Evolutionary conservation across 2,113 vertebrate species (phyloP), one percentile per base, ranked within the genome.

Genomic region (Deroptyus accipitrinus): DNA sequence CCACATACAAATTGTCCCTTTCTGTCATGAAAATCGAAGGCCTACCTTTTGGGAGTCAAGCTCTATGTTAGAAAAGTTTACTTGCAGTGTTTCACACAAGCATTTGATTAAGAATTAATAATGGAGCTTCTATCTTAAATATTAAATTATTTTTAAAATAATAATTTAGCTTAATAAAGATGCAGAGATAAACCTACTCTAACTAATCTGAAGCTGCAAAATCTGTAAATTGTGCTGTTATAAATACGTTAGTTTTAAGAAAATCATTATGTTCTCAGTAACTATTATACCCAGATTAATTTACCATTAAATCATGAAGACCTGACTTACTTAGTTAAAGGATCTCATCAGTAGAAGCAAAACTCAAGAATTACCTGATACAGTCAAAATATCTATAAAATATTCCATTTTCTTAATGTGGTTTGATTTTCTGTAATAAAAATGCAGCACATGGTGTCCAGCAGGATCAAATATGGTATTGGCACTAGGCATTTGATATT

Each of bases 41-140:
- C 0, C 9, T 89, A 17, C 33, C 30, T 68, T 94, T 49, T 79
- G 62, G 18, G n/a, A 87, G 49, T 66, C 59, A 59, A 72, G 5
- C 4, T 70, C 24, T 42, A 8, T 46, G 55, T 64, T 90, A 78
- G 22, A 67, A 78, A 94, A 89, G 4, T 8, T 92, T 77, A 23
- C 51, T 66, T 84, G 54, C 16, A 85, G 2, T 82, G 39, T 35
- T 13, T 42, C 30, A 77, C 23, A 28, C 19, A 85, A 88, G 8
- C 6, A 61, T 77, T 96, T 28, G 51, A 92, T 87, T 85, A 91
- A 67, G 52, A 92, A 92, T 90, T 92, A 91, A 91, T 94, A 79
- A 77, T 11, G 16, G 13, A 48, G 2, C 13, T 77, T 67, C 20
- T 70, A 35, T 68, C 19, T 83, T 87, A 92, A 92, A 81, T 90